phyloP scores from a whole-genome alignment of 2,113 vertebrate species.

The Aegypius monachus region DNA sequence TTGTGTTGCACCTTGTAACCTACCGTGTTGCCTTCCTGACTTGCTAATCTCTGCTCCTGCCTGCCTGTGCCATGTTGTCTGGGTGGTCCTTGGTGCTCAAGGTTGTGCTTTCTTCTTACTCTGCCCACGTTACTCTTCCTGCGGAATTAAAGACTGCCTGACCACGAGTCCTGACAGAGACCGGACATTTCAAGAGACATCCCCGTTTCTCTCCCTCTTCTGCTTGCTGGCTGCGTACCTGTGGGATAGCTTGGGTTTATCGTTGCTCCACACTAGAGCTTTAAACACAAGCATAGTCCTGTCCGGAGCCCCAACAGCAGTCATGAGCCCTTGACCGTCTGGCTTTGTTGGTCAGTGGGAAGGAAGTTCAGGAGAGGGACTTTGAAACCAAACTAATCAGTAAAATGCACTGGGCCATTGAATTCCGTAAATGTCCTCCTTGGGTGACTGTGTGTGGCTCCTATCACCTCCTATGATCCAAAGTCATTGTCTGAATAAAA shows the following conservation, averaged over 20 bases:
- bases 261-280: neutral
- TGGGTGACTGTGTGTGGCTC: neutral
- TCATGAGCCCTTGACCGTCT: too few relatives aligned
- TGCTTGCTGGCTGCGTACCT: neutral
- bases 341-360: neutral
- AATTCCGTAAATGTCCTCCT: neutral
- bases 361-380: neutral
- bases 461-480: neutral
- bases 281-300: neutral
- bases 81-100: neutral
- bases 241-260: neutral
- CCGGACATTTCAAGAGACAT: neutral
- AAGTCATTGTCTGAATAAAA: neutral
- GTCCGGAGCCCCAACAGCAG: neutral
- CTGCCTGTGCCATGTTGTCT: neutral
- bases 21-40: neutral
- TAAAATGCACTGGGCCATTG: neutral
- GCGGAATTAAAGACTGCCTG: neutral
- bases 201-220: neutral
- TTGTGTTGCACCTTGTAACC: neutral
- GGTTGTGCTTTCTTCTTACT: neutral
- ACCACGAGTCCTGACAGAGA: neutral
- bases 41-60: neutral
- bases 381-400: neutral
- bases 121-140: neutral